Base-by-base conservation (phyloP, 2,797 vertebrate species). In the Anas bahamensis region DNA sequence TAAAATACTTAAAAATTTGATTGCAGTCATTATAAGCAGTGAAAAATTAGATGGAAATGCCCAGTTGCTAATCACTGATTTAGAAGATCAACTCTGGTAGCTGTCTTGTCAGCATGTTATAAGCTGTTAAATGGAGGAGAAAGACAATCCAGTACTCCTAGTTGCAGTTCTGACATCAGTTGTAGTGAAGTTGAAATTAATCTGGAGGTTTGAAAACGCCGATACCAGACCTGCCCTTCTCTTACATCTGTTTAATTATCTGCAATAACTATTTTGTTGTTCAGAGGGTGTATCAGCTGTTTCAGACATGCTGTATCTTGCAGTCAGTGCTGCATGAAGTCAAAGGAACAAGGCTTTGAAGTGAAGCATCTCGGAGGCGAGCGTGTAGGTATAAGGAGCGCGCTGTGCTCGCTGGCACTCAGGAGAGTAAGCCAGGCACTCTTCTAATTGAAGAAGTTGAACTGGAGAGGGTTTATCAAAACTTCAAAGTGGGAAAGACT, bases 301-400 rank as follows among this genome's bases (percentile, higher is more conserved):
- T 88, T 89, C 83, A 91, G 93, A 82, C 98, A 14, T 94, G 98
- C 95, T 96, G 15, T 39, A 55, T 97, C 98, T 97, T 97, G 97
- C 46, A 69, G 60, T 90, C 41, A 17, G 37, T 90, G 65, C 80
- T 81, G 61, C 37, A 17, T 74, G 92, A 95, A 94, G 96, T 92
- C 94, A 92, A 90, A 93, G 74, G 48, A 96, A 90, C 91, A 89
- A 81, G 95, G 91, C 91, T 96, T 97, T 98, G 93, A 95, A 96
- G 97, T 97, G 91, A 87, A 94, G 66, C 92, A 56, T 94, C 81
- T 97, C 88, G 48, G 70, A 56, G 86, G 70, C 64, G 70, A 90
- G 69, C 39, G 10, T 63, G 5, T 59, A 57, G 77, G 61, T 31
- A 44, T 44, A 44, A 44, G 42, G 42, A 44, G 42, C 42, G 3